Base-by-base conservation (phyloP, 2,888 invertebrate species). In the Hybos culiciformis region DNA sequence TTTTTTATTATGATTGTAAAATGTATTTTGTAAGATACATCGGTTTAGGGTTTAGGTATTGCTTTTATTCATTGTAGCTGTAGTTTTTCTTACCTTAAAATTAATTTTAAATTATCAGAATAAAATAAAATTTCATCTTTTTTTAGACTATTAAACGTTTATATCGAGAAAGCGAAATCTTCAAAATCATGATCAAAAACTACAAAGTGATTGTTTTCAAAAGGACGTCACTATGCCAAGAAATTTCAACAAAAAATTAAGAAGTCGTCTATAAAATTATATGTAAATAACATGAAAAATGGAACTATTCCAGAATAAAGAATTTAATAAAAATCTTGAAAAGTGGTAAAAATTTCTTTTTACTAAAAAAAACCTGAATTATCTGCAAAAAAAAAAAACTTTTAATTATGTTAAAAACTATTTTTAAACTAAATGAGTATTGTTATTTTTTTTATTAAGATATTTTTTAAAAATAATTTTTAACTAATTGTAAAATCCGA, bases 161-260 rank as follows among this genome's bases (percentile, higher is more conserved):
- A 56, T 45, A 56, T 56, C 50, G 52, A 51, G 38, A 56, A 56
- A 47, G 51, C 48, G 29, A 53, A 52, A 46, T 45, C 53, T 46
- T 51, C 52, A 20, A 36, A 36, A 50, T 56, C 55, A 53, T 53
- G 53, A 55, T 55, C 53, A 46, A 53, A 53, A 52, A 52, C 54
- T 53, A 52, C 54, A 48, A 55, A 55, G 55, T 56, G 56, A 56
- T 56, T 56, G 50, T 50, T 54, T 51, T 50, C 50, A 41, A 54
- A 55, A 46, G 54, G 54, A 46, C 50, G 52, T 46, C 48, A 52
- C 37, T 55, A 55, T 47, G 56, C 55, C 44, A 56, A 56, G 49
- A 54, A 54, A 45, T 49, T 56, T 45, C 51, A 52, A 41, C 46
- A 46, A 40, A 50, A 44, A 45, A 43, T 54, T 41, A 51, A 51